Base-by-base conservation (phyloP, 2,113 vertebrate genomes). In the Canis aureus region DNA sequence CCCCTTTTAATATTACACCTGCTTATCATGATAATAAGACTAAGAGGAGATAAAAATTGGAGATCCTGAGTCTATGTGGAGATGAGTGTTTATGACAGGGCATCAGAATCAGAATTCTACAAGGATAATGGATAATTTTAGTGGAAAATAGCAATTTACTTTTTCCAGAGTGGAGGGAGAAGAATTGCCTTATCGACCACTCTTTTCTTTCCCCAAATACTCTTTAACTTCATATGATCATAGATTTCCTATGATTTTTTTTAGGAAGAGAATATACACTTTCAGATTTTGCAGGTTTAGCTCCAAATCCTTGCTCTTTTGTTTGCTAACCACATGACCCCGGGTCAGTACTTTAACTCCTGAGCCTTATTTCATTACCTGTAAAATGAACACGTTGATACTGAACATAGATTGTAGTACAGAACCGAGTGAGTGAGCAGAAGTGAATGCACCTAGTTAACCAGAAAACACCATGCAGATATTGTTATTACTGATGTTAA, bases 371-470 rank as follows among this genome's bases (percentile, higher is more conserved):
- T 93, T 83, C 35, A 59, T 95, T 60, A 23, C 23, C 53, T 81
- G 5, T 62, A 76, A 81, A 85, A 86, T 64, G 71, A 78, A 12
- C 9, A 84, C 22, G 13, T 3, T 87, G 38, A 84, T 92, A 92
- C 64, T 86, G 67, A 89, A 78, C 17, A 71, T 20, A 22, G 51
- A 78, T 57, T 66, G 11, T 49, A 76, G 15, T 10, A 91, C 15
- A 51, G 7, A 83, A 86, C 87, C 0, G 15, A 9, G 8, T 43
- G 43, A 78, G 17, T 53, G 13, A 89, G 43, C 71, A 73, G 11
- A 90, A 71, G 9, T 53, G 32, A 96, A 71, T 86, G 2, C n/a
- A 73, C 32, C 67, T 67, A 82, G 4, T 86, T n/a, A 86, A 74
- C 16, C 8, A 67, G 19, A 94, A 92, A 90, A 85, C 11, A 59